Evolutionary conservation across 2,797 vertebrate species (phyloP).

Genomic region (Fistularia commersonii): DNA sequence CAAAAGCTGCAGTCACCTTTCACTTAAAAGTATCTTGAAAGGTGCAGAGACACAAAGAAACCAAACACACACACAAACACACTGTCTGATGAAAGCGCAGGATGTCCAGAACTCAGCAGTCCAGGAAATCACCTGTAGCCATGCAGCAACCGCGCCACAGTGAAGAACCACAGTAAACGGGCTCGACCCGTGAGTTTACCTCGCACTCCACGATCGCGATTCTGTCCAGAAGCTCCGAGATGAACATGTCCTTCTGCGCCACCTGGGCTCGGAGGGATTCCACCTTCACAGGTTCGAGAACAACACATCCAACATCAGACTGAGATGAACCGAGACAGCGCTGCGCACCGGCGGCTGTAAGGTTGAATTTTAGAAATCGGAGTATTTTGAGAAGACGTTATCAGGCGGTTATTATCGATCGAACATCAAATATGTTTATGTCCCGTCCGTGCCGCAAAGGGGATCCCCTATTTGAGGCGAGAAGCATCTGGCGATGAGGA

Average conservation of each 20-base stretch:
- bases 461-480: neutral
- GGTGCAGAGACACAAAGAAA: constrained; percentile 20
- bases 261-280: constrained; percentile 85
- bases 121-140: constrained; percentile 17
- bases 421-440: too few species aligned
- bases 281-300: constrained; percentile 73
- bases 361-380: neutral
- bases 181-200: constrained; percentile 71
- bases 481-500: neutral
- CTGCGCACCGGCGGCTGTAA: neutral
- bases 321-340: neutral
- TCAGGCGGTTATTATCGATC: too few species aligned
- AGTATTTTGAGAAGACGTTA: too few species aligned
- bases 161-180: neutral
- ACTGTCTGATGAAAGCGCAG: too few species aligned
- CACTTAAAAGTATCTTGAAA: constrained; percentile 28
- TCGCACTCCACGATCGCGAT: constrained; percentile 96
- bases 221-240: constrained; percentile 92
- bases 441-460: too few species aligned
- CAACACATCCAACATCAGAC: neutral
- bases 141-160: constrained; percentile 44
- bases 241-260: constrained; percentile 92
- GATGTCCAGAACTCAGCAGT: constrained; percentile 12
- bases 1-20: constrained; percentile 42
- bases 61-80: neutral